Conservation (phyloP, 2,888 invertebrate genomes). For the Ichneumoninae sp. region DNA sequence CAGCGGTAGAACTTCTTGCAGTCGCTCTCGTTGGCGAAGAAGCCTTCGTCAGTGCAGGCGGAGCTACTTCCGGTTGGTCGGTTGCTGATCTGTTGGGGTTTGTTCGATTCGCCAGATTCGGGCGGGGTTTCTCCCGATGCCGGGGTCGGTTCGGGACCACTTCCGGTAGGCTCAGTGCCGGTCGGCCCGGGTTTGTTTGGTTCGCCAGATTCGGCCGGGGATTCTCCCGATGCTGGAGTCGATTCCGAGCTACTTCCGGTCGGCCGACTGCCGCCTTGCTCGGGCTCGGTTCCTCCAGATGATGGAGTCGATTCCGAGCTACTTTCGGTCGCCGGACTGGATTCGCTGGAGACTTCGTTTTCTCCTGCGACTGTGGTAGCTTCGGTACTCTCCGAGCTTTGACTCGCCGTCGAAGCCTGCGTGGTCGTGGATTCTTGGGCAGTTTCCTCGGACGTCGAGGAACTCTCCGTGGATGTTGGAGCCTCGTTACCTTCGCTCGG, state of each 20-base stretch:
- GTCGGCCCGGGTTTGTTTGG: slow-evolving; percentile 24
- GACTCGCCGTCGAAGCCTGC: neutral
- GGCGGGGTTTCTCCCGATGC: neutral
- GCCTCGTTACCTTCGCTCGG: neutral
- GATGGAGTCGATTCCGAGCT: neutral
- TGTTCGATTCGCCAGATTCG: slow-evolving; percentile 6
- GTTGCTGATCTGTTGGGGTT: slow-evolving; percentile 27
- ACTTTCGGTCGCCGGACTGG: neutral
- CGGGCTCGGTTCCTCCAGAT: neutral
- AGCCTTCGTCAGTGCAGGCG: slow-evolving; percentile 89
- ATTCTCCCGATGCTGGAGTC: neutral
- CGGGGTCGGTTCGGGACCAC: neutral
- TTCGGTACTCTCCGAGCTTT: slow-evolving; percentile 17
- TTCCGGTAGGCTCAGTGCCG: slow-evolving; percentile 1
- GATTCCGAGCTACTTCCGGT: neutral
- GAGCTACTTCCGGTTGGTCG: slow-evolving; percentile 29
- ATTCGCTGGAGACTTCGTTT: slow-evolving; percentile 14
- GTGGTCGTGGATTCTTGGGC: slow-evolving; percentile 26
- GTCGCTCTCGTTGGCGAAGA: slow-evolving; percentile 88
- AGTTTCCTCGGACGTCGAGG: neutral
- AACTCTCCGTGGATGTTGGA: slow-evolving; percentile 5
- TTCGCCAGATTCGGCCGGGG: neutral
- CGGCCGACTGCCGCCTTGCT: neutral
- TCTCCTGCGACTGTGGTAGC: neutral
- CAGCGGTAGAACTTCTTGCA: slow-evolving; percentile 93